Conservation (phyloP, 2,797 vertebrate species). For the Pempheris klunzingeri region DNA sequence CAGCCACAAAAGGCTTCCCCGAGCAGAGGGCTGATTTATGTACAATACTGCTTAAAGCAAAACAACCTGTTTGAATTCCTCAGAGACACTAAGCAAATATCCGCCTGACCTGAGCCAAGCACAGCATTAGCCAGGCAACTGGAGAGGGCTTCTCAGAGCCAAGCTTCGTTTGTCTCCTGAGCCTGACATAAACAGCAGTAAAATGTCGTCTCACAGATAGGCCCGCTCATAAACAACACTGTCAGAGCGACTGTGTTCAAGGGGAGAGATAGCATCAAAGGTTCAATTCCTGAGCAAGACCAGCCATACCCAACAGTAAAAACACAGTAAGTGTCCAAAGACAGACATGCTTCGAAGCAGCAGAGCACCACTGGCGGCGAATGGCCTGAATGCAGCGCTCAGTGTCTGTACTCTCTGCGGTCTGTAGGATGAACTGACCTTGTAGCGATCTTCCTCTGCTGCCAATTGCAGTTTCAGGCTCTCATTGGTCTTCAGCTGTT, state of each 20-base stretch:
- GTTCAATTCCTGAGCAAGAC: conserved; percentile 68
- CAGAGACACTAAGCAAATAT: conserved; percentile 77
- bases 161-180: conserved; percentile 72
- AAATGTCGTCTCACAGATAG: conserved; percentile 79
- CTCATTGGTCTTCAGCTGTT: conserved; percentile 94
- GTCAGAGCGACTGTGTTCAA: conserved; percentile 74
- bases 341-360: conserved; percentile 43
- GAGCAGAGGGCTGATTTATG: conserved; percentile 71
- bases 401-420: conserved; percentile 11
- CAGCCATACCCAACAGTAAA: conserved; percentile 70
- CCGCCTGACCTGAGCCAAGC: conserved; percentile 77
- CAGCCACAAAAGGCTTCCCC: conserved; percentile 65
- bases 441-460: conserved; percentile 92
- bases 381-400: conserved; percentile 10
- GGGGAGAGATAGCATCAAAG: conserved; percentile 75
- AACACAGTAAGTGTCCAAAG: conserved; percentile 43
- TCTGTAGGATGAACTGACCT: conserved; percentile 83
- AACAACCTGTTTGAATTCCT: conserved; percentile 80
- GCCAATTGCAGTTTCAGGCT: conserved; percentile 91
- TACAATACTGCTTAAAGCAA: conserved; percentile 64
- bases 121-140: conserved; percentile 82
- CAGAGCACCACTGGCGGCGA: conserved; percentile 12
- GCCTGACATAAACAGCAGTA: conserved; percentile 86
- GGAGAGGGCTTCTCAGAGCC: conserved; percentile 73
- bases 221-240: conserved; percentile 82